Conservation (phyloP, 2,113 vertebrate species). For the Ceratotherium simum region DNA sequence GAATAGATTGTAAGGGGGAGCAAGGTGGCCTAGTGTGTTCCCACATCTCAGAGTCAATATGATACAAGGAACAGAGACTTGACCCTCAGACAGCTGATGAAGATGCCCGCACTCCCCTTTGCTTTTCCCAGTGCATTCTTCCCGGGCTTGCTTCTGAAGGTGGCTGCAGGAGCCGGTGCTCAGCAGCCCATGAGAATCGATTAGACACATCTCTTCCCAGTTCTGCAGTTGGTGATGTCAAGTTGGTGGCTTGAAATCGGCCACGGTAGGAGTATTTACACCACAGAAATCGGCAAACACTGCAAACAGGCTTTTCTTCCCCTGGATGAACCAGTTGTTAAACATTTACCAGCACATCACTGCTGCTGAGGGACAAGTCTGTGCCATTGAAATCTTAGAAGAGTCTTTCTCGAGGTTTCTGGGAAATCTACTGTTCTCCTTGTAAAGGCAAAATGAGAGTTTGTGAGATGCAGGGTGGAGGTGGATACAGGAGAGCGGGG, state of each 20-base stretch:
- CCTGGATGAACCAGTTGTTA: background rate
- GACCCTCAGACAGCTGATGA: background rate
- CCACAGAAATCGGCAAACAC: background rate
- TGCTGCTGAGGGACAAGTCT: background rate
- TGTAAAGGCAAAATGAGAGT: constrained; percentile 26
- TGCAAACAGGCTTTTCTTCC: background rate
- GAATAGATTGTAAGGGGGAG: background rate
- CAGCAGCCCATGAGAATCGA: background rate
- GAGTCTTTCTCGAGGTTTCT: constrained; percentile 3
- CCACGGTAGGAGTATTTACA: constrained; percentile 9
- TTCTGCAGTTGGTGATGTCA: background rate
- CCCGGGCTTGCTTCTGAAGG: background rate
- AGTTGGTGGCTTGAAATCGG: background rate
- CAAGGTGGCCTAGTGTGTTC: background rate
- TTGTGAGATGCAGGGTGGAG: background rate
- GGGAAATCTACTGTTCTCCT: background rate
- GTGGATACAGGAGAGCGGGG: background rate
- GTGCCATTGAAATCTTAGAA: background rate
- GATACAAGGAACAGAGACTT: background rate
- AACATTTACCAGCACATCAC: background rate
- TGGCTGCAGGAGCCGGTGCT: background rate
- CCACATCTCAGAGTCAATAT: background rate
- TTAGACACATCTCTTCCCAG: background rate
- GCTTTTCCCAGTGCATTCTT: background rate
- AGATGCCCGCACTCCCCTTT: background rate